phyloP scores from a whole-genome alignment of 2,888 invertebrate species.

The Xestia sexstrigata region DNA sequence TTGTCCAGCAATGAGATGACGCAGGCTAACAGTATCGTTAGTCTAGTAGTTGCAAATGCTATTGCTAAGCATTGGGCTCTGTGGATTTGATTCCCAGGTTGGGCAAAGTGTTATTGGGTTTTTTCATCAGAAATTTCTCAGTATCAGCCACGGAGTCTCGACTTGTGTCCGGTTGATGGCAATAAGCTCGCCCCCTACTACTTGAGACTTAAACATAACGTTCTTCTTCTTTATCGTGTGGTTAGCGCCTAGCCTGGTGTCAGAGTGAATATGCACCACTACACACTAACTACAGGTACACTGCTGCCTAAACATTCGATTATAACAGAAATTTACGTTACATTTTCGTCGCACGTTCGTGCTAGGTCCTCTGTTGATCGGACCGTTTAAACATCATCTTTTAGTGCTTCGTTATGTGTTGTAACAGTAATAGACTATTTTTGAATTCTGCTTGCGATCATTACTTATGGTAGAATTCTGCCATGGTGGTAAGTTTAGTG shows the following conservation, averaged over 20 bases:
- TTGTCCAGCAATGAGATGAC: too few species aligned
- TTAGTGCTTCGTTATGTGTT: background rate
- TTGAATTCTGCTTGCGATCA: background rate
- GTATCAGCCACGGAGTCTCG: background rate
- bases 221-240: too few species aligned
- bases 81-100: background rate
- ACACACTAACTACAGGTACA: too few species aligned
- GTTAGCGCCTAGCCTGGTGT: too few species aligned
- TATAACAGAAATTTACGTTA: background rate
- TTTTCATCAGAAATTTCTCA: background rate
- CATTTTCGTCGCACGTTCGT: background rate
- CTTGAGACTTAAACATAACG: too few species aligned
- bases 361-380: constrained; percentile 30
- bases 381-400: constrained; percentile 17
- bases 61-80: background rate
- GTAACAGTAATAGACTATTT: background rate
- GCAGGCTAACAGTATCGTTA: too few species aligned
- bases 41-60: background rate
- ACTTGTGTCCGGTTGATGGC: background rate
- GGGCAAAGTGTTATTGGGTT: background rate
- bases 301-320: background rate
- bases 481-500: background rate
- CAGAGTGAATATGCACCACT: too few species aligned
- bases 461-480: background rate
- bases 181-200: background rate